Base-by-base conservation (phyloP, 2,888 invertebrate genomes). In the Cecidostiba fungosa region DNA sequence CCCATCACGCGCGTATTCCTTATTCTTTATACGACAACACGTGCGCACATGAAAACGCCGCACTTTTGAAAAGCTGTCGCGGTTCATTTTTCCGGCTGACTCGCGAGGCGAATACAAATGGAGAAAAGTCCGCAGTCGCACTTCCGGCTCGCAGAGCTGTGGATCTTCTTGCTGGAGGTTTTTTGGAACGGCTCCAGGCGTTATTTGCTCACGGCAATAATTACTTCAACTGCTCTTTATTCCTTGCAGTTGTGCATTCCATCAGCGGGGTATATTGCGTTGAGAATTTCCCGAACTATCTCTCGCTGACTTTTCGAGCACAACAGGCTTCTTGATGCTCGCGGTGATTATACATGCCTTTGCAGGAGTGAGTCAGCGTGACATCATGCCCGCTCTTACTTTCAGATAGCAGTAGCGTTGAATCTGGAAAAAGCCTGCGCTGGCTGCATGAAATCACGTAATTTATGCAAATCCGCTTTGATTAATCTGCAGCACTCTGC, bases 1-100 rank as follows among this genome's bases (percentile, higher is more conserved):
- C 82, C 50, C 36, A 50, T 82, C 82, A 82, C 76, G 82, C 23
- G 59, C 12, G 16, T 72, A 4, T 39, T n/a, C n/a, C 32, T 23
- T 8, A 14, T n/a, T 39, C n/a, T 72, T 43, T 43, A 6, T 43
- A 23, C 23, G 10, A 4, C 6, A 3, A 72, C 39, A 6, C 32
- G 70, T 12, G 36, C 39, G 32, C 14, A 19, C 36, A 1, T 8
- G 19, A 4, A 32, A 19, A 36, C 19, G 36, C 19, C 5, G 70
- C 36, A 39, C 39, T 72, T 36, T 19, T 70, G 36, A 32, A 70
- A n/a, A 36, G 29, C 8, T 70, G 14, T 36, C 39, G 26, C 59
- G n/a, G 39, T 12, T 23, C 72, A 36, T 80, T 80, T 79, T 79
- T 23, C 39, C 4, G 1, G 19, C 19, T 8, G 59, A 54, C 54